Conservation (phyloP, 2,113 vertebrate species). For the Gnathonemus longibarbis region DNA sequence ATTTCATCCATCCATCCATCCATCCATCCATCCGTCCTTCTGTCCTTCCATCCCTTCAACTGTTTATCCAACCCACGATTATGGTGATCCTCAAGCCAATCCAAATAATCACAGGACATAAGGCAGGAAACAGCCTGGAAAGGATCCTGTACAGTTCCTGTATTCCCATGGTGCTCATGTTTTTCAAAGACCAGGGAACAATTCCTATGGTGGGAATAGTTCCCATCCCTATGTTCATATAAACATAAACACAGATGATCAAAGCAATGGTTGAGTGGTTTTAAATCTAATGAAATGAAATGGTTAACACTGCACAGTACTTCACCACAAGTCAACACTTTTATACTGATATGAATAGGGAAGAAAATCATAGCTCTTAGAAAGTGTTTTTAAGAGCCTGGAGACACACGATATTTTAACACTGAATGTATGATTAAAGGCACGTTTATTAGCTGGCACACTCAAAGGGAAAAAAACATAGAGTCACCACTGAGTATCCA, state of each 20-base stretch:
- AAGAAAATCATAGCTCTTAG: slow-evolving; percentile 12
- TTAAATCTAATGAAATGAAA: neutral
- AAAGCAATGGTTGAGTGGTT: neutral
- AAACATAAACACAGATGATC: neutral
- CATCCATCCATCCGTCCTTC: neutral
- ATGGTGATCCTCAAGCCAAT: neutral
- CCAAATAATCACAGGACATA: neutral
- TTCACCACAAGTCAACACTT: slow-evolving; percentile 9
- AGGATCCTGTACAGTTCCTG: neutral
- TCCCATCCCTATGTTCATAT: neutral
- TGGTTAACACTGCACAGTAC: neutral
- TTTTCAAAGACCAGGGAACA: neutral
- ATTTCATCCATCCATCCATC: neutral
- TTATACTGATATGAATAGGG: neutral
- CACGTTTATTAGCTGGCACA: neutral
- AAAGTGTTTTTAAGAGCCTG: slow-evolving; percentile 1
- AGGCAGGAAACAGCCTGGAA: neutral
- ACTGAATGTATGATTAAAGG: slow-evolving; percentile 17
- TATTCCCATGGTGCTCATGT: neutral
- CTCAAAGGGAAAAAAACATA: slow-evolving; percentile 6
- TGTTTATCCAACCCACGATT: neutral
- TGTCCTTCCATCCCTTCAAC: neutral
- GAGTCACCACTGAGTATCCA: neutral
- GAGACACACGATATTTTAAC: slow-evolving; percentile 9
- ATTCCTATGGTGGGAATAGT: neutral